Percentiles rank a stretch among this genome's conserved stretches.
phyloP scores from a whole-genome alignment of 1,140 invertebrate species.

The Neodiprion fabricii region DNA sequence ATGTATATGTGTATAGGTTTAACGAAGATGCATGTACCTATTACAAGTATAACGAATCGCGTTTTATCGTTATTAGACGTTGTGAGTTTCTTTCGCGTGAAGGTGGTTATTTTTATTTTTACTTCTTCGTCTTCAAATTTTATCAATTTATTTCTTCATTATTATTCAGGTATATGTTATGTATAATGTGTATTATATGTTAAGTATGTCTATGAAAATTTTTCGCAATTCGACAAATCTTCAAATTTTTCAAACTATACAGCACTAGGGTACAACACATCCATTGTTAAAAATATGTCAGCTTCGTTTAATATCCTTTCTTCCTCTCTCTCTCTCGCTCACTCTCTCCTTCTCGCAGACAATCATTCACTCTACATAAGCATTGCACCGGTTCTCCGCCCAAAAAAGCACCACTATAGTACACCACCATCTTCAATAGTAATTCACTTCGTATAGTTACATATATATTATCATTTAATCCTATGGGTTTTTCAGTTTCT shows the following conservation, averaged over 20 bases:
- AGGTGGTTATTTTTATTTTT: too few species aligned
- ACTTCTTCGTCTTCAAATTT: slow-evolving; percentile 27
- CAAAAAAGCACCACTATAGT: slow-evolving; percentile 13
- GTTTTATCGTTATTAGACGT: too few species aligned
- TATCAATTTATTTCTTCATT: slow-evolving; percentile 37
- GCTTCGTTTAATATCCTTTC: slow-evolving; percentile 10
- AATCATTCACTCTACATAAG: not conserved
- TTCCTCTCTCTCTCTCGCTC: slow-evolving; percentile 4
- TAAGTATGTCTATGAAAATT: too few species aligned
- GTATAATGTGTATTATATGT: too few species aligned
- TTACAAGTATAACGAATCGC: not conserved
- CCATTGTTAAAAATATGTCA: slow-evolving; percentile 48
- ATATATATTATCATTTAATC: not conserved
- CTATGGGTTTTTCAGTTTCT: not conserved
- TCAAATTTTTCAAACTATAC: slow-evolving; percentile 22
- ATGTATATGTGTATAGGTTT: not conserved
- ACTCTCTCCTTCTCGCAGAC: not conserved
- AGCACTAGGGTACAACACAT: slow-evolving; percentile 40
- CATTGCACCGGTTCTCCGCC: slow-evolving; percentile 22
- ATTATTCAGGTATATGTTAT: slow-evolving; percentile 23
- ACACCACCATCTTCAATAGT: not conserved
- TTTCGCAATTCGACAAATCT: too few species aligned
- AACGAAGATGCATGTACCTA: not conserved
- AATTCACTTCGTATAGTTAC: not conserved
- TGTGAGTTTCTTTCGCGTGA: too few species aligned